These are phyloP conservation scores for Orycteropus afer DNA, from an alignment of 2,113 vertebrate genomes.

Conservation along the genomic window DNA sequence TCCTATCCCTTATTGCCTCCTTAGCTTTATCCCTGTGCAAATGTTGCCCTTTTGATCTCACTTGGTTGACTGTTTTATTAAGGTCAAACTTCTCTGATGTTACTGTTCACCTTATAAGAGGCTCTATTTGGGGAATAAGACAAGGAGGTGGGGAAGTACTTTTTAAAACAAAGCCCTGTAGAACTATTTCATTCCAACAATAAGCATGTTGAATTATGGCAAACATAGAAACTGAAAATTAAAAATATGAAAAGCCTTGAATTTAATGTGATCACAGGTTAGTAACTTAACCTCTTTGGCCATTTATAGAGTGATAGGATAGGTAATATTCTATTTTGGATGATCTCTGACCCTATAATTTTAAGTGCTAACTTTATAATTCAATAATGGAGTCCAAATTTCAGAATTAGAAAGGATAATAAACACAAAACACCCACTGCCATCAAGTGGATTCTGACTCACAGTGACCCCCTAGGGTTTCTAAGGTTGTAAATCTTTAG, in stretches of 20 bases:
- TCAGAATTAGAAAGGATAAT: background rate
- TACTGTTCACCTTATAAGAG: no score
- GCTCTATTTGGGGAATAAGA: background rate
- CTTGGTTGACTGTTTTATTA: no score
- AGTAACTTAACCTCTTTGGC: background rate
- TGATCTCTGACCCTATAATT: background rate
- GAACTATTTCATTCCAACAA: background rate
- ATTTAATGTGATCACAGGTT: background rate
- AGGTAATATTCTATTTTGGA: slow-evolving; percentile 9
- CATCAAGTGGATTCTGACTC: no score
- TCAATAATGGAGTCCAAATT: background rate
- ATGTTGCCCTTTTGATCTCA: no score
- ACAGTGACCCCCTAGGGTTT: no score
- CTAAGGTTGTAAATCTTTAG: no score
- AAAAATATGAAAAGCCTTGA: background rate
- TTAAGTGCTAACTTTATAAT: slow-evolving; percentile 29
- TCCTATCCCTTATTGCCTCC: no score
- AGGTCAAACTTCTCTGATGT: no score
- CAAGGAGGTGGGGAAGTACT: background rate
- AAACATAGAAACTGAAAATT: slow-evolving; percentile 5
- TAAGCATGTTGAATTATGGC: background rate
- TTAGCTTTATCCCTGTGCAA: no score
- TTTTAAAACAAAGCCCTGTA: slow-evolving; percentile 7
- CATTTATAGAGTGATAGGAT: background rate
- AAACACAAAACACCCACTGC: no score